Evolutionary conservation across 2,797 vertebrate genomes (phyloP), one percentile per base, ranked within the genome.

Genomic region (Sebastiscus tertius): DNA sequence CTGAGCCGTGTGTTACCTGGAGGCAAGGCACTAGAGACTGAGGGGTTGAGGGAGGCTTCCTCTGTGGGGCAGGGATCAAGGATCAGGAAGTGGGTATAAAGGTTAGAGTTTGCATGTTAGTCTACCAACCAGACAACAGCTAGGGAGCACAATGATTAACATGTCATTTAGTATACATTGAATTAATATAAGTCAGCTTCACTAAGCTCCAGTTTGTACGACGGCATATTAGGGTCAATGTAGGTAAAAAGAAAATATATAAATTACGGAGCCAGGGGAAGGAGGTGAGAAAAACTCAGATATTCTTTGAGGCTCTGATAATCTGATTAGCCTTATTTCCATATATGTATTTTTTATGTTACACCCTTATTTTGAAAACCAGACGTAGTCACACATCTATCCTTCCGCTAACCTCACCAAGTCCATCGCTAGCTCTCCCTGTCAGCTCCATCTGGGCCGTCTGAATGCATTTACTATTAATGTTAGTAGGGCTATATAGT

Each of bases 41-140:
- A 96, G 77, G 97, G 96, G 96, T 95, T 67, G 85, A 95, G 92
- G 89, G 94, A 95, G 87, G 95, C 95, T 93, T 97, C 94, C 89
- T 95, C 98, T 99, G 97, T 95, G 96, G 96, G 88, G 62, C 14
- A 10, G 27, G 82, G 90, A 74, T 78, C 81, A 87, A 68, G 92
- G 85, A 80, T 55, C 81, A 89, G 90, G 87, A 75, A 61, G 82
- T 75, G 83, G 94, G 95, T 94, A 71, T 76, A 97, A 97, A 97
- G 29, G 95, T 95, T 94, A 96, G 93, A 92, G 88, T 94, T 96
- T 95, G 95, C 91, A 89, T 82, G 96, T 98, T 98, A 98, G 96
- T 95, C 82, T 81, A 88, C 36, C 8, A 82, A 72, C 60, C 54
- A 85, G 70, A 76, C 71, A 83, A 72, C 54, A 80, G 52, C 72